Evolutionary conservation across 2,888 invertebrate species (phyloP), one percentile per base, ranked within the genome.

Genomic region (Steinernema hermaphroditum): DNA sequence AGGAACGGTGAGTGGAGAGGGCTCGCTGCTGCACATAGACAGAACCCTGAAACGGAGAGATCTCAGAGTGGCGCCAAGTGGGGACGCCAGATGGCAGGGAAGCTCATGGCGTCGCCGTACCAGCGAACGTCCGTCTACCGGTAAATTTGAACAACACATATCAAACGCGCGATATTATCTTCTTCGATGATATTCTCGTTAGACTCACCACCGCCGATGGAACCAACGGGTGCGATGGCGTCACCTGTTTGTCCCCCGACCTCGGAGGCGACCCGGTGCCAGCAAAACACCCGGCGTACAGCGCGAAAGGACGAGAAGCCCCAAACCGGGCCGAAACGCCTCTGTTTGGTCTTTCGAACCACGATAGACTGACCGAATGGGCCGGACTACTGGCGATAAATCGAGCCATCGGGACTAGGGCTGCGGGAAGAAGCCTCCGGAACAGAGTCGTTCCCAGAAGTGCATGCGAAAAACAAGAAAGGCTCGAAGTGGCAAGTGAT

Each of bases 91-190:
- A n/a, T n/a, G n/a, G n/a, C n/a, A n/a, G n/a, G n/a, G n/a, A n/a
- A n/a, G n/a, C n/a, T n/a, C n/a, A n/a, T n/a, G n/a, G n/a, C n/a
- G n/a, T n/a, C 46, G 46, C 46, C 62, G 62, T 62, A 29, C 62
- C 62, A 32, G 62, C 32, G 62, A 62, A 62, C 62, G 62, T 24
- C 27, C 32, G 22, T 34, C 29, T 54, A 27, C 54, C 54, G 54
- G 54, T 54, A 54, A 54, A 49, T 24, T 27, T 27, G 62, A 24
- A 32, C 62, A 62, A 62, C 62, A 62, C 6, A 46, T 62, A 62
- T 62, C 62, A 62, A 62, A 62, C 62, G 32, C 62, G 62, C 62
- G 62, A 62, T 62, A 32, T 29, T 62, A 62, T 62, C 62, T 54
- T 54, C 46, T 46, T 46, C 46, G n/a, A 32, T 29, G 62, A 62